These are phyloP conservation scores for Hipposideros larvatus DNA, from an alignment of 2,797 vertebrate species.

Conservation along the genomic window DNA sequence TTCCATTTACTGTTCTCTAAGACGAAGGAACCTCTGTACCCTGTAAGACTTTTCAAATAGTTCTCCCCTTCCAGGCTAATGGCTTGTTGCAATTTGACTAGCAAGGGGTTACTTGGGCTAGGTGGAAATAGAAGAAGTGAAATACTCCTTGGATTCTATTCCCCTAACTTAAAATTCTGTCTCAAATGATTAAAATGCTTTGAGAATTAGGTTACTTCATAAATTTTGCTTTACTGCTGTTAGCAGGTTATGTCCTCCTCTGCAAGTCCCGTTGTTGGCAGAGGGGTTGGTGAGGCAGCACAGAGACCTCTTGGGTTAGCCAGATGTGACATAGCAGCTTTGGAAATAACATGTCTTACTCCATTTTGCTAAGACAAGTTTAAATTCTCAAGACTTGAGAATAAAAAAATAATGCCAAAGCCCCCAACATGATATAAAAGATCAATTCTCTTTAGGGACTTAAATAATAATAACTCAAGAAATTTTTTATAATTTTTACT, in stretches of 20 bases:
- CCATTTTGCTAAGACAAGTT: background rate
- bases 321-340: background rate
- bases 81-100: conserved; percentile 20
- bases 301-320: background rate
- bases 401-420: conserved; percentile 30
- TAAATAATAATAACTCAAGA: conserved; percentile 39
- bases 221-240: background rate
- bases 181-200: conserved; percentile 62
- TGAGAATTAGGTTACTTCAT: conserved; percentile 6
- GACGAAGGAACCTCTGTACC: conserved; percentile 41
- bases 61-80: conserved; percentile 21
- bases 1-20: conserved; percentile 57
- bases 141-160: background rate
- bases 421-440: background rate
- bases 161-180: conserved; percentile 46
- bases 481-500: background rate
- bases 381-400: background rate
- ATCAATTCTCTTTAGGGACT: background rate
- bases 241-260: background rate
- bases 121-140: background rate
- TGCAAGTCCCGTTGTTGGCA: background rate
- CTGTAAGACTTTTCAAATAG: conserved; percentile 58
- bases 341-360: background rate
- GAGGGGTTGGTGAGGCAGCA: no score
- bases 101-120: conserved; percentile 14